Evolutionary conservation across 1,140 invertebrate species (phyloP), one percentile per base, ranked within the genome.

Genomic region (Megalonaias nervosa): DNA sequence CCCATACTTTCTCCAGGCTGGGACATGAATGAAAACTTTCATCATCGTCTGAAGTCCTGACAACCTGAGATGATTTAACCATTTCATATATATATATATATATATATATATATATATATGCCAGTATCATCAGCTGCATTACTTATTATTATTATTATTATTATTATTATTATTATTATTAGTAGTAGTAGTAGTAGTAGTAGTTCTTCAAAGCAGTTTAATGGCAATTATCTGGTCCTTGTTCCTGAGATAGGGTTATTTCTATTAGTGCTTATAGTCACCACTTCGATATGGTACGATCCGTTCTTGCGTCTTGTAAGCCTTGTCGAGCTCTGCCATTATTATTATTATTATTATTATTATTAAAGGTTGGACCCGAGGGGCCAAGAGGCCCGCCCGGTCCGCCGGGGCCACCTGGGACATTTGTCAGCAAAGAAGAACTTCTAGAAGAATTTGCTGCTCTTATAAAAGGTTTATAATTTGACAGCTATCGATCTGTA

Each of bases 311-410:
- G n/a, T n/a, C n/a, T n/a, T n/a, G n/a, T n/a, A n/a, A n/a, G n/a
- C n/a, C n/a, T n/a, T n/a, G n/a, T n/a, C n/a, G n/a, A n/a, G n/a
- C n/a, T n/a, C n/a, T n/a, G n/a, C n/a, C n/a, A n/a, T n/a, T 57
- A 21, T 71, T 16, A 59, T 71, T 21, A 23, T 17, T 55, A 75
- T 58, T 26, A 67, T 56, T 75, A 67, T 64, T 48, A 48, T 26
- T 19, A 60, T 74, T 71, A 74, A 77, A 38, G 77, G 74, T 71
- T 59, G 77, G 77, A 17, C 77, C 68, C 13, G 31, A 64, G 16
- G 85, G 85, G 16, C 85, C 86, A 1, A 77, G 75, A 5, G 86
- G 84, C 1, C 85, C 86, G 14, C 85, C 79, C 0, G 86, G 86
- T 1, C 84, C 84, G 2, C 79, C 79, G 5, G 86, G 86, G 15